Percentiles rank a stretch among this genome's conserved stretches.
phyloP scores from a whole-genome alignment of 1,140 invertebrate genomes.

The Neodiprion lecontei region DNA sequence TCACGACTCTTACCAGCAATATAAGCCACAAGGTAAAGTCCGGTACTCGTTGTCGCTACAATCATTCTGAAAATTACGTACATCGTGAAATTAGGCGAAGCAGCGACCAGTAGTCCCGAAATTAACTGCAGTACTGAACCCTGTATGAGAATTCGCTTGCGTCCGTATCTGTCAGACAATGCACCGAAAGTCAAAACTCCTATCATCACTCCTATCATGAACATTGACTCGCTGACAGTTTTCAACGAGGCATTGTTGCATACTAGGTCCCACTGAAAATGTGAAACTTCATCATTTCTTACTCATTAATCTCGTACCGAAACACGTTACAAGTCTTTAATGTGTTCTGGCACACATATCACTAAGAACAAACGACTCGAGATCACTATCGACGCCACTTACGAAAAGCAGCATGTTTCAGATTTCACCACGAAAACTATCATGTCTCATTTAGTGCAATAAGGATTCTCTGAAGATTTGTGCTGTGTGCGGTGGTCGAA shows the following conservation, averaged over 20 bases:
- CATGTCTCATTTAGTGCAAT: too few species aligned
- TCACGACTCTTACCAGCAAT: conserved; percentile 69
- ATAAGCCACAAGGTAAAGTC: conserved; percentile 80
- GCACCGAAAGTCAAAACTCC: conserved; percentile 83
- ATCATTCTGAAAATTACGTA: conserved; percentile 73
- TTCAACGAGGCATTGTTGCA: conserved; percentile 73
- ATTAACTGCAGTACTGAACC: conserved; percentile 74
- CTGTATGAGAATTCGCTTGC: conserved; percentile 75
- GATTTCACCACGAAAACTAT: too few species aligned
- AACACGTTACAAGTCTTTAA: background rate
- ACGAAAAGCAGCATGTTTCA: too few species aligned
- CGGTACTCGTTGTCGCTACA: conserved; percentile 76
- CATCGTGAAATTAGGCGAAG: conserved; percentile 73
- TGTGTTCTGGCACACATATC: background rate
- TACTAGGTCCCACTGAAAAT: conserved; percentile 77
- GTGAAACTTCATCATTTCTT: conserved; percentile 16
- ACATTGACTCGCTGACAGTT: conserved; percentile 77
- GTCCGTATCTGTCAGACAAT: conserved; percentile 80
- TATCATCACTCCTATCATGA: conserved; percentile 83
- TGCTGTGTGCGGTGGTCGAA: too few species aligned
- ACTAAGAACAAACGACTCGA: conserved; percentile 9
- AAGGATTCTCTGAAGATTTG: too few species aligned
- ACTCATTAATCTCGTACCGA: background rate
- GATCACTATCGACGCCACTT: background rate
- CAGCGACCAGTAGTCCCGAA: conserved; percentile 69